These are phyloP conservation scores for Todiramphus saurophagus DNA, from an alignment of 2,113 vertebrate species.

Conservation along the genomic window DNA sequence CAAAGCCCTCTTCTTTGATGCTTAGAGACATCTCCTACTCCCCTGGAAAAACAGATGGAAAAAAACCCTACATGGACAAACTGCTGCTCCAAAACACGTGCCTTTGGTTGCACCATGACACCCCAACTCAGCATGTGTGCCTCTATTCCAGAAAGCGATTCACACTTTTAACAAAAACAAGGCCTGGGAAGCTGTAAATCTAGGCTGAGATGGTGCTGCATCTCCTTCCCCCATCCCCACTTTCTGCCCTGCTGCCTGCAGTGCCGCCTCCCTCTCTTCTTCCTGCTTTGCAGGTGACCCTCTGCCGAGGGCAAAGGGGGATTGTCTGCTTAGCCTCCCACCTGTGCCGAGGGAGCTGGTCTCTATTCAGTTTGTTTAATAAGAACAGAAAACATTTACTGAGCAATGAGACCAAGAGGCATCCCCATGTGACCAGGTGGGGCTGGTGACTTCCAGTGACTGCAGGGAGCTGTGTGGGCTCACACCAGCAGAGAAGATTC, in stretches of 20 bases:
- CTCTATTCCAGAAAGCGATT: background rate
- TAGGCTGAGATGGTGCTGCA: background rate
- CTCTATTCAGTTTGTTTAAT: background rate
- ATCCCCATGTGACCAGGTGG: rapidly evolving
- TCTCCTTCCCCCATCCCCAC: rapidly evolving
- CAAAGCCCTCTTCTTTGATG: background rate
- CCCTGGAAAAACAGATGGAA: background rate
- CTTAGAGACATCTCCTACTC: background rate
- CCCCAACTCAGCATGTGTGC: background rate
- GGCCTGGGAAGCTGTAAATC: background rate
- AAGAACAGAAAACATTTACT: background rate
- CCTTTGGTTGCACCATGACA: background rate
- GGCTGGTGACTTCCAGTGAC: background rate
- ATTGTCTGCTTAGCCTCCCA: background rate
- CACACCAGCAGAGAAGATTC: background rate
- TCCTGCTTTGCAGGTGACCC: background rate
- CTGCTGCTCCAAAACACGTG: background rate
- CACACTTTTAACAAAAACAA: background rate
- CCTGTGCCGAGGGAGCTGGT: rapidly evolving
- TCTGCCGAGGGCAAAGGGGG: rapidly evolving
- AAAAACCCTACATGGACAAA: background rate
- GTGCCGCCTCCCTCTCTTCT: background rate
- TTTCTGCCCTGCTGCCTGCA: background rate
- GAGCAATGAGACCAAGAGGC: background rate
- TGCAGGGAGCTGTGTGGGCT: rapidly evolving